Evolutionary conservation across 1,140 invertebrate species (phyloP), one percentile per base, ranked within the genome.

Genomic region (Schlechtendalia chinensis): DNA sequence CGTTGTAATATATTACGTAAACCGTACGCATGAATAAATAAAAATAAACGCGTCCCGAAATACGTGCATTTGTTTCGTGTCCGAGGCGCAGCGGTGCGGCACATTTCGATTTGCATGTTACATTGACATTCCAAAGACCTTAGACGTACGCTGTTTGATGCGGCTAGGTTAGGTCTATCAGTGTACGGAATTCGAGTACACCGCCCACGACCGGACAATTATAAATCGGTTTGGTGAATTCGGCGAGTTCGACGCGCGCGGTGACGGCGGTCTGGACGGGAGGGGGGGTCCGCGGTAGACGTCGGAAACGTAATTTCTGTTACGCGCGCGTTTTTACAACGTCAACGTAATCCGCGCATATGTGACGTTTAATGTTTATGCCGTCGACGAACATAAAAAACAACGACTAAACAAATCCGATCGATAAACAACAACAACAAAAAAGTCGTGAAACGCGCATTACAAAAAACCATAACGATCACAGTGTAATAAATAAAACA

Each of bases 101-200:
- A n/a, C n/a, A n/a, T n/a, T n/a, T 39, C 32, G 59, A 61, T 61
- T 39, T 67, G 29, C 32, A 39, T 39, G n/a, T n/a, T n/a, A 39
- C 8, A 39, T 39, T 39, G 32, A 39, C 8, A 39, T 39, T 67
- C 32, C 19, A 29, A 39, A 29, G 32, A 39, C 63, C 63, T 67
- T 32, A 67, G 63, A 67, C 63, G 63, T n/a, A 67, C 63, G 17
- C 19, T 67, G 14, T 67, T 67, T 39, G 39, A 67, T 67, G 32
- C 63, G 63, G n/a, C 63, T 39, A 67, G 63, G 63, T 67, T 67
- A 67, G 32, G 63, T 63, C 3, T 39, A 39, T 39, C 11, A 32
- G n/a, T n/a, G n/a, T n/a, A n/a, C n/a, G n/a, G n/a, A n/a, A n/a
- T n/a, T n/a, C n/a, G n/a, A n/a, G n/a, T n/a, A n/a, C n/a, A n/a